Base-by-base conservation (phyloP, 2,888 invertebrate species). In the Cyrtodaria siliqua region DNA sequence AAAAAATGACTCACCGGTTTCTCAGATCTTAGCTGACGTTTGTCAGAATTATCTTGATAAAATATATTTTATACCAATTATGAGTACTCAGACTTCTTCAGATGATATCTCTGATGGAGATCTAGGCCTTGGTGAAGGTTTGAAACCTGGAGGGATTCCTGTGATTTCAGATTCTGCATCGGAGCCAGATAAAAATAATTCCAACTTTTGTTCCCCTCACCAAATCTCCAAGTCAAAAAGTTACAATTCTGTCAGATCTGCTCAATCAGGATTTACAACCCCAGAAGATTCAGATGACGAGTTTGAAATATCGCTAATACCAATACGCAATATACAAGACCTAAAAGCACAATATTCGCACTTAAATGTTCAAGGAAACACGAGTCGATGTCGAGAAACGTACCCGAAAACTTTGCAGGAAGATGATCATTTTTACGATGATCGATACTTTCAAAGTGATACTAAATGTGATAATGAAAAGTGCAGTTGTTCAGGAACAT, bases 51-150 rank as follows among this genome's bases (percentile, higher is more conserved):
- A n/a, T n/a, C n/a, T n/a, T n/a, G n/a, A n/a, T n/a, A n/a, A n/a
- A n/a, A n/a, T n/a, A n/a, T n/a, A n/a, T n/a, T n/a, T n/a, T n/a
- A n/a, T n/a, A n/a, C n/a, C 23, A 55, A 23, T n/a, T 59, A 69
- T 75, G 68, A 74, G 62, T 44, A 63, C 47, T 9, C 26, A 50
- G 9, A 49, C 49, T 14, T 16, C 33, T 14, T 26, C 61, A 33
- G 82, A 82, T 27, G 75, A 75, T 20, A 50, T 78, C 44, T 29
- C 69, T 24, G 76, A 75, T 23, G 87, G 87, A 14, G 89, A 89
- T 77, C 66, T 89, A 42, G 89, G 89, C 16, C 71, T 89, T 8
- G 89, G 89, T 2, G 82, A 86, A 59, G 85, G 82, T n/a, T 62
- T 86, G 6, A 82, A 83, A 52, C 86, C 86, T 14, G 83, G 84